Evolutionary conservation across 2,113 vertebrate genomes (phyloP).

Genomic region (Anarhynchus alexandrinus): DNA sequence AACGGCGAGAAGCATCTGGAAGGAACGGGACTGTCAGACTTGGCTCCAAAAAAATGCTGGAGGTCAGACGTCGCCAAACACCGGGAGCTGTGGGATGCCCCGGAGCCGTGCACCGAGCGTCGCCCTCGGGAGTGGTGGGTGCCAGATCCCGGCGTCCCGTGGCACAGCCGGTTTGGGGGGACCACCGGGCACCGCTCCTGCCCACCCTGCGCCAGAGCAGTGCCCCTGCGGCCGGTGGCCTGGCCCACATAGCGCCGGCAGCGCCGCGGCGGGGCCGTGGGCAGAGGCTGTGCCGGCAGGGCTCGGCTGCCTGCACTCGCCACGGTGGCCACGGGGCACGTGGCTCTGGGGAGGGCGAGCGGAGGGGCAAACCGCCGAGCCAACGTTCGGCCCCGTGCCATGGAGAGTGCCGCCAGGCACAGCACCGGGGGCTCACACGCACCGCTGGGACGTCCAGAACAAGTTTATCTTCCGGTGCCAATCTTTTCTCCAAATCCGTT

Average conservation of each 20-base stretch:
- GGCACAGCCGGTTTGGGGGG: fast-evolving
- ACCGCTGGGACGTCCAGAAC: not conserved
- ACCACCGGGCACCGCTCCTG: not conserved
- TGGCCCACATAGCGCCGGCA: too few relatives aligned
- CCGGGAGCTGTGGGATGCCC: not conserved
- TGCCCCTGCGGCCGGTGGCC: too few relatives aligned
- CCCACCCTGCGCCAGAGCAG: not conserved
- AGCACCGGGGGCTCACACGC: fast-evolving
- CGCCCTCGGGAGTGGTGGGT: fast-evolving
- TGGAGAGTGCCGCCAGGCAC: not conserved
- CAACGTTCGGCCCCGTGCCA: too few relatives aligned
- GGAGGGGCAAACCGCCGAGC: too few relatives aligned
- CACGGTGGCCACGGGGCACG: too few relatives aligned
- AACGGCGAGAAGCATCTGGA: not conserved
- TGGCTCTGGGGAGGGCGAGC: too few relatives aligned
- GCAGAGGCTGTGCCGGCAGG: too few relatives aligned
- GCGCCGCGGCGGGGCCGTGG: too few relatives aligned
- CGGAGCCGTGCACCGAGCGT: fast-evolving
- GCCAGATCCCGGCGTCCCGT: fast-evolving
- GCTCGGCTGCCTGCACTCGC: too few relatives aligned
- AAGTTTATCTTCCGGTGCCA: not conserved
- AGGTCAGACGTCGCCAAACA: too few relatives aligned
- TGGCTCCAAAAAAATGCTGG: fast-evolving
- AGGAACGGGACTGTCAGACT: not conserved
- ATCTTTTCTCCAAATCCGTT: not conserved